These are phyloP conservation scores for Sander lucioperca DNA, from an alignment of 2,113 vertebrate genomes.

Conservation along the genomic window DNA sequence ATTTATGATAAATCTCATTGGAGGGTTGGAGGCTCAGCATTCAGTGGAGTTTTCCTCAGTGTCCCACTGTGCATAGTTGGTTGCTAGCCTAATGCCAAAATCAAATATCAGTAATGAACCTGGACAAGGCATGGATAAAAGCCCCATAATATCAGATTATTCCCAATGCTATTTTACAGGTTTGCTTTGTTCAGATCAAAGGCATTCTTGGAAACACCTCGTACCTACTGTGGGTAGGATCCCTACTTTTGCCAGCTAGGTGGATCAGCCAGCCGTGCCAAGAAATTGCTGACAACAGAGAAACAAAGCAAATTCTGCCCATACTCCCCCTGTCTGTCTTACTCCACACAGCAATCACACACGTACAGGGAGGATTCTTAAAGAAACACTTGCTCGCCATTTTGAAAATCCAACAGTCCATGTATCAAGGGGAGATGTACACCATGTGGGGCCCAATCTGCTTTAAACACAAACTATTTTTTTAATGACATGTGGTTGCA, in stretches of 20 bases:
- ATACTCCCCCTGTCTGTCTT: not conserved
- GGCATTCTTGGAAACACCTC: constrained; percentile 77
- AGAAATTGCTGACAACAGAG: constrained; percentile 69
- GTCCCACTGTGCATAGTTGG: constrained; percentile 81
- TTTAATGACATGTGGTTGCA: constrained; percentile 29
- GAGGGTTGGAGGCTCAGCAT: constrained; percentile 65
- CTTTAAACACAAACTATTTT: constrained; percentile 29
- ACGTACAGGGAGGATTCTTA: not conserved
- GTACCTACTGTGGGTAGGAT: constrained; percentile 71
- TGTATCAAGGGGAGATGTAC: constrained; percentile 21
- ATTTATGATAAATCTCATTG: constrained; percentile 82
- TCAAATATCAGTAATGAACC: constrained; percentile 82
- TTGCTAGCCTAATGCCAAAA: constrained; percentile 84
- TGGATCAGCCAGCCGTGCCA: constrained; percentile 71
- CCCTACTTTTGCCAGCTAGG: constrained; percentile 69
- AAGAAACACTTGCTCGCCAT: constrained; percentile 14
- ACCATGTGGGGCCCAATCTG: constrained; percentile 9
- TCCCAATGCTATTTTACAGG: constrained; percentile 81
- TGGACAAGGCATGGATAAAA: constrained; percentile 78
- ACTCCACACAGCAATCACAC: constrained; percentile 18
- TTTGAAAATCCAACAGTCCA: constrained; percentile 41
- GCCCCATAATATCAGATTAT: constrained; percentile 82
- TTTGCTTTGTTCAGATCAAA: constrained; percentile 85
- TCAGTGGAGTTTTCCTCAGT: constrained; percentile 79
- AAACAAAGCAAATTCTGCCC: constrained; percentile 65